Evolutionary conservation across 2,113 vertebrate species (phyloP).

Genomic region (Mesoclemmys tuberculata): DNA sequence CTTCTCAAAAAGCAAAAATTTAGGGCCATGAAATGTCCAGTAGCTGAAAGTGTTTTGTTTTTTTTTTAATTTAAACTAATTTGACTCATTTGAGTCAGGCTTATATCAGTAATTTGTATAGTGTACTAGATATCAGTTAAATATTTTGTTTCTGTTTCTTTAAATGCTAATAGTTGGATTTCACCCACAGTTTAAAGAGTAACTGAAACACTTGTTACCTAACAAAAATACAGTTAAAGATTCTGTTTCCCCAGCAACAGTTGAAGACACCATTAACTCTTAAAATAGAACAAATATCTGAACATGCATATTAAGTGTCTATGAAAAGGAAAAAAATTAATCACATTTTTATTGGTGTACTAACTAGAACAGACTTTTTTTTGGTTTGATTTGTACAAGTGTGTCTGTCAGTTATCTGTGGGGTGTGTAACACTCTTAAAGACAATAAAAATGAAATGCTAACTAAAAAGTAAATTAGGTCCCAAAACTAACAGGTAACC

Average conservation of each 20-base stretch:
- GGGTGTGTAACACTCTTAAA: background rate
- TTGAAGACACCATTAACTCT: conserved; percentile 3
- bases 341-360: background rate
- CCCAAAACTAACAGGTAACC: too few species aligned
- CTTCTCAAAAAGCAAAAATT: background rate
- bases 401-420: fast-evolving
- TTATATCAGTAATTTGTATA: fast-evolving
- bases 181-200: background rate
- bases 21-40: background rate
- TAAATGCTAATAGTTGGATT: background rate
- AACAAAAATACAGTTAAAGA: background rate
- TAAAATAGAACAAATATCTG: conserved; percentile 35
- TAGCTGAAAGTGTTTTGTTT: background rate
- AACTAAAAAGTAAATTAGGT: fast-evolving
- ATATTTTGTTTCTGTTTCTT: background rate
- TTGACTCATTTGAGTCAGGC: background rate
- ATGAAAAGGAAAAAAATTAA: background rate
- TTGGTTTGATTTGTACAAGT: fast-evolving
- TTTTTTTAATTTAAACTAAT: background rate
- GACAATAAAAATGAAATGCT: background rate
- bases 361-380: too few species aligned
- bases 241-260: conserved; percentile 2
- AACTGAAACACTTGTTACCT: conserved; percentile 15
- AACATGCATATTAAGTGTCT: background rate
- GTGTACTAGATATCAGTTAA: background rate